phyloP scores from a whole-genome alignment of 2,888 invertebrate species.

The Rhogogaster chlorosoma region DNA sequence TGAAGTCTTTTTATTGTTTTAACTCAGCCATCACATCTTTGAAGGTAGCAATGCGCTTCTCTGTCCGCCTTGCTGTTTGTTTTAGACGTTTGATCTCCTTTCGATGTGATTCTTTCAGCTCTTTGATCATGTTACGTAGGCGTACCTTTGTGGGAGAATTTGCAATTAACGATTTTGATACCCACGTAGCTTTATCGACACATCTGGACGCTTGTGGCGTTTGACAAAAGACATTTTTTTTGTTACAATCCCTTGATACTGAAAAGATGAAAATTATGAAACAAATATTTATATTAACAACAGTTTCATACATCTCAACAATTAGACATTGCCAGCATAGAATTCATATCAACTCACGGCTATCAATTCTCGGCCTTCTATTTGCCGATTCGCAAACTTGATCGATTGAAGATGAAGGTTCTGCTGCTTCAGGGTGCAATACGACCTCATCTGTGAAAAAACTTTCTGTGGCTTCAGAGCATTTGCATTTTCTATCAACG shows the following conservation, averaged over 20 bases:
- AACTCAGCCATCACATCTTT: too few species aligned
- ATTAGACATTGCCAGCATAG: not conserved
- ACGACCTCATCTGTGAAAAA: not conserved
- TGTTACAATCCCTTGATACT: too few species aligned
- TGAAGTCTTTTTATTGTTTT: too few species aligned
- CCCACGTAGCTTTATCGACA: conserved; percentile 30
- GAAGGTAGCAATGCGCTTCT: too few species aligned
- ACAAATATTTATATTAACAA: not conserved
- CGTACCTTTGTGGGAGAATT: conserved; percentile 19
- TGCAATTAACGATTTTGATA: conserved; percentile 26
- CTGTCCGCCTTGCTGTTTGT: not conserved
- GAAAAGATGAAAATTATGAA: not conserved
- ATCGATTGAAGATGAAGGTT: not conserved
- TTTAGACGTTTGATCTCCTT: conserved; percentile 7
- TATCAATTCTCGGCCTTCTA: not conserved
- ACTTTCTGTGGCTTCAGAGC: not conserved
- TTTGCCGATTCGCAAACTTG: not conserved
- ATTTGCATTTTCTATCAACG: not conserved
- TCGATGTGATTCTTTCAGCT: not conserved
- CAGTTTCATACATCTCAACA: conserved; percentile 19
- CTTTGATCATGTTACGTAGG: not conserved
- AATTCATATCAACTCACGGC: not conserved
- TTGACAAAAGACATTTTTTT: not conserved
- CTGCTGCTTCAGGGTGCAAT: not conserved
- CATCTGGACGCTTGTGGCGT: not conserved